Evolutionary conservation across 2,888 invertebrate species (phyloP), one percentile per base, ranked within the genome.

Genomic region (Erpobdella octoculata): DNA sequence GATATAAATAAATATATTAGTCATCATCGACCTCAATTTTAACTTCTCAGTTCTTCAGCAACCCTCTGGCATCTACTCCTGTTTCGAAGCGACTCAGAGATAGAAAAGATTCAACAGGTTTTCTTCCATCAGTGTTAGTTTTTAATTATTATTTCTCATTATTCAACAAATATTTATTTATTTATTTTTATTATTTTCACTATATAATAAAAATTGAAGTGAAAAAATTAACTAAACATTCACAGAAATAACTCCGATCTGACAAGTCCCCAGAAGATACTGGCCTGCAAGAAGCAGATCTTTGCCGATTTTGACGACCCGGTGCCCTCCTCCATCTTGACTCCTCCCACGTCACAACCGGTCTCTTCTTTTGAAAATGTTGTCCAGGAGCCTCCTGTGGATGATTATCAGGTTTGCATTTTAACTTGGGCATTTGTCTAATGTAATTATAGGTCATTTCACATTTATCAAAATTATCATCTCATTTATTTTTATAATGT

Each of bases 1-100:
- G n/a, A n/a, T n/a, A n/a, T n/a, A n/a, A 46, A 2, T 3, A 46
- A 46, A 21, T 6, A 6, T 59, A 25, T 28, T 59, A 2, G 59
- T 59, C 5, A n/a, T n/a, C n/a, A n/a, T n/a, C n/a, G n/a, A n/a
- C n/a, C n/a, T n/a, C n/a, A n/a, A n/a, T n/a, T n/a, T n/a, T n/a
- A n/a, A n/a, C n/a, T n/a, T n/a, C n/a, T 33, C 53, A 69, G 69
- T 69, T 69, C 53, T 37, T 69, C 58, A 69, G 58, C 69, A 48
- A 69, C 36, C 69, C 69, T 3, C 46, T n/a, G n/a, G 31, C 28
- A 3, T 48, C 69, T 2, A 69, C 69, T 0, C 69, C 69, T 3
- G 58, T 69, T 31, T 69, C 69, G 9, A 69, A 69, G 69, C 48
- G 69, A 21, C 18, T 69, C 35, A 69, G 48, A 37, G 46, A 69